These are phyloP conservation scores for Elmis aenea DNA, from an alignment of 2,888 invertebrate genomes.

Conservation along the genomic window DNA sequence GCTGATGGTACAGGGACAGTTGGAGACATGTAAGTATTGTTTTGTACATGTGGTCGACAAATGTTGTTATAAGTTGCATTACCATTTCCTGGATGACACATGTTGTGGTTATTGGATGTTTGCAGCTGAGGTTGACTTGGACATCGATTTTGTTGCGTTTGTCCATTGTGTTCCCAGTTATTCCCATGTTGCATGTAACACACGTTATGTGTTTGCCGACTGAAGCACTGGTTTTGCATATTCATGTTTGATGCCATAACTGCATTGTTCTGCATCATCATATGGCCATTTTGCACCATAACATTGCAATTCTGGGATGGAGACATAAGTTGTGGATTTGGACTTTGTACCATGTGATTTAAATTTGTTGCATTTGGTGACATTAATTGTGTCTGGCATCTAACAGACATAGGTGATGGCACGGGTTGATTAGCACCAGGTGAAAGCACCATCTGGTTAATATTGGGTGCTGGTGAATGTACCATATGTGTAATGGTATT, in stretches of 20 bases:
- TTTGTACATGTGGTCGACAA: slow-evolving; percentile 28
- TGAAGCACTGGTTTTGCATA: slow-evolving; percentile 29
- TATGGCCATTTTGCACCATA: slow-evolving; percentile 22
- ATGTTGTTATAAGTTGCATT: slow-evolving; percentile 25
- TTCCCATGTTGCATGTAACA: slow-evolving; percentile 35
- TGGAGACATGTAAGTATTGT: slow-evolving; percentile 10
- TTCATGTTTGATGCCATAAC: slow-evolving; percentile 15
- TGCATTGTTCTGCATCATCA: slow-evolving; percentile 20
- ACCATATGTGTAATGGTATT: slow-evolving; percentile 11
- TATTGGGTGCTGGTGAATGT: slow-evolving; percentile 17
- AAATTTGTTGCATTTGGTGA: slow-evolving; percentile 21
- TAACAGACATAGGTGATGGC: slow-evolving; percentile 25
- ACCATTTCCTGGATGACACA: slow-evolving; percentile 29
- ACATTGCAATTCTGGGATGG: slow-evolving; percentile 21
- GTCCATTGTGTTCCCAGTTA: slow-evolving; percentile 31
- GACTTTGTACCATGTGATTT: slow-evolving; percentile 24
- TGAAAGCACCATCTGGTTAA: slow-evolving; percentile 26
- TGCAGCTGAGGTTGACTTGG: slow-evolving; percentile 22
- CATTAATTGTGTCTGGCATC: slow-evolving; percentile 35
- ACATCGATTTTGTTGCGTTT: slow-evolving; percentile 24
- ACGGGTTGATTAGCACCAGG: slow-evolving; percentile 28
- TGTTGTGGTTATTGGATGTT: slow-evolving; percentile 20
- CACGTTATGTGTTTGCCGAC: slow-evolving; percentile 28
- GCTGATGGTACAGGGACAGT: slow-evolving; percentile 2
- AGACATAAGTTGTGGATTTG: slow-evolving; percentile 23